Conservation (phyloP, 2,113 vertebrate genomes). For the Lamprotornis superbus region DNA sequence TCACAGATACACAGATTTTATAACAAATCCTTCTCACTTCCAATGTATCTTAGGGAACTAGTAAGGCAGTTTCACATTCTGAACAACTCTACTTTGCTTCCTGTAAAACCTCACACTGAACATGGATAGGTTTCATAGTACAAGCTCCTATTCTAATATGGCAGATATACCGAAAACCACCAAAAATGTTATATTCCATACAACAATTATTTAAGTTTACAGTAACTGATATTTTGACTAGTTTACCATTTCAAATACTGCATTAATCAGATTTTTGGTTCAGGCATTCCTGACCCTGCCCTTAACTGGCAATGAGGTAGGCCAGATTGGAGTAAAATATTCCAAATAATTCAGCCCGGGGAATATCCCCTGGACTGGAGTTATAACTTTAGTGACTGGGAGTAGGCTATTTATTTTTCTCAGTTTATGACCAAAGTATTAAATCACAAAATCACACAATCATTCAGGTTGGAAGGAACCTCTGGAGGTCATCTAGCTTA, state of each 20-base stretch:
- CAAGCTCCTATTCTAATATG: not conserved
- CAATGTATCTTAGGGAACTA: not conserved
- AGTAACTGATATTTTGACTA: conserved; percentile 35
- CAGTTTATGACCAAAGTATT: conserved; percentile 54
- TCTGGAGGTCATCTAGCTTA: not conserved
- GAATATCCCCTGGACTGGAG: conserved; percentile 39
- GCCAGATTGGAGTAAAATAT: conserved; percentile 52
- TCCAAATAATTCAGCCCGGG: conserved; percentile 37
- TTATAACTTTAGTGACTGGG: conserved; percentile 38
- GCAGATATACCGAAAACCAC: not conserved
- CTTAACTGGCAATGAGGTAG: conserved; percentile 48
- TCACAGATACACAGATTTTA: not conserved
- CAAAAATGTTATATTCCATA: not conserved
- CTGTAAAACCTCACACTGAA: not conserved
- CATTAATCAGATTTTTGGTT: conserved; percentile 59
- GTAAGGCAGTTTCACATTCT: not conserved
- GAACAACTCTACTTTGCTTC: not conserved
- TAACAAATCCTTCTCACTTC: not conserved
- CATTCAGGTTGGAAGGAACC: not conserved
- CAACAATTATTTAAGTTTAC: conserved; percentile 22
- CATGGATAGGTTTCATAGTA: not conserved
- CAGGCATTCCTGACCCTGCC: conserved; percentile 17
- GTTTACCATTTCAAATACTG: conserved; percentile 23
- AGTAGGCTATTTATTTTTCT: conserved; percentile 57
- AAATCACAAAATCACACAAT: conserved; percentile 38